A percentile compares a stretch with the other conserved stretches of the same genome.
phyloP scores from a whole-genome alignment of 2,888 invertebrate species.

The Lypha dubia region DNA sequence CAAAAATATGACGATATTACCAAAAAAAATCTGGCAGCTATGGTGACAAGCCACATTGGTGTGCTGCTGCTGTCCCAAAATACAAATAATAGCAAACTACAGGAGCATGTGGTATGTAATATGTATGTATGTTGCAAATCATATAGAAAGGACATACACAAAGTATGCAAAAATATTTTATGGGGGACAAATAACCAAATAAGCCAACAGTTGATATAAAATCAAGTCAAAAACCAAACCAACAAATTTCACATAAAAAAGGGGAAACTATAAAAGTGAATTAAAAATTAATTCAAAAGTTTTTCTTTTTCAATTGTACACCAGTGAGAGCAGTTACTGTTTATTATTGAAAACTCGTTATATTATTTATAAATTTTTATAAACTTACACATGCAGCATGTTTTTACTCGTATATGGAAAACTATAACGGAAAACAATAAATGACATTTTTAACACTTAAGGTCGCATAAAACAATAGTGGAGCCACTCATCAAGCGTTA shows the following conservation, averaged over 20 bases:
- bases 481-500: background rate
- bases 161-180: constrained; percentile 39
- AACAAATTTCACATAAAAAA: constrained; percentile 4
- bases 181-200: constrained; percentile 40
- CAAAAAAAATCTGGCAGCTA: too few species aligned
- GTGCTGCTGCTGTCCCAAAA: constrained; percentile 84
- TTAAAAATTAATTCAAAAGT: background rate
- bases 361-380: background rate
- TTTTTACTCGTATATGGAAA: background rate
- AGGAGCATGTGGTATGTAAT: constrained; percentile 16
- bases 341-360: background rate
- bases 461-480: constrained; percentile 29
- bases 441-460: constrained; percentile 64
- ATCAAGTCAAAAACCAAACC: constrained; percentile 8
- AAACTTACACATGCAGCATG: background rate
- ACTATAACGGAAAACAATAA: constrained; percentile 57
- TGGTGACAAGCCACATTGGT: constrained; percentile 69
- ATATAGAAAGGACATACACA: constrained; percentile 15
- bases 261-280: background rate
- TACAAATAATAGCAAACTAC: constrained; percentile 46
- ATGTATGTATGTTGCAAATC: background rate
- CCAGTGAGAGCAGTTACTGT: background rate
- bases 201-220: constrained; percentile 25
- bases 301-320: background rate
- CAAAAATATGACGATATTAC: too few species aligned